phyloP scores from a whole-genome alignment of 2,797 vertebrate species.

The Limnodromus scolopaceus region DNA sequence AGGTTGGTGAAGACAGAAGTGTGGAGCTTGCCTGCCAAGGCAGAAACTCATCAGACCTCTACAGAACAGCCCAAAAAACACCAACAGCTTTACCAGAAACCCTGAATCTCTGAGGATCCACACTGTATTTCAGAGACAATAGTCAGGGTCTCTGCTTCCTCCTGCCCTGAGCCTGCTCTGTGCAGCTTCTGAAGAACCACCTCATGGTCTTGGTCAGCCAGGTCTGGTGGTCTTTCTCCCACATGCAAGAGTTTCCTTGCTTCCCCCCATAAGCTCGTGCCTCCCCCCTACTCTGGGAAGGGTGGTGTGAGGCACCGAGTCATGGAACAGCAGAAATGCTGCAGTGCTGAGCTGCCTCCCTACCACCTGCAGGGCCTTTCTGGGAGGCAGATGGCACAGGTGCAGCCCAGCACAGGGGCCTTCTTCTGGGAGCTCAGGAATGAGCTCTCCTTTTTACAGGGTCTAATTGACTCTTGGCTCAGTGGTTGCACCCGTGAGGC shows the following conservation, averaged over 20 bases:
- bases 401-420: not conserved
- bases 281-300: not conserved
- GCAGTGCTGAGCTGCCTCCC: fast-evolving
- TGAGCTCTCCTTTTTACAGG: not conserved
- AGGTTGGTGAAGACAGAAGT: not conserved
- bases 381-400: not conserved
- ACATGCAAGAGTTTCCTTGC: not conserved
- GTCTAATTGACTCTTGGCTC: not conserved
- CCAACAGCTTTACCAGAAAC: not conserved
- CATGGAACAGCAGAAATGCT: not conserved
- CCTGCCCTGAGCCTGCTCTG: not conserved
- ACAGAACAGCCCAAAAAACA: not conserved
- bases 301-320: fast-evolving
- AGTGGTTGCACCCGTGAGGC: not conserved
- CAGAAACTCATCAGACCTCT: not conserved
- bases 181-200: not conserved
- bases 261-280: not conserved
- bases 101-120: not conserved
- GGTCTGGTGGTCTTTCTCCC: not conserved
- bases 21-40: not conserved
- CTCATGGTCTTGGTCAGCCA: not conserved
- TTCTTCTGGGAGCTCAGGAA: not conserved
- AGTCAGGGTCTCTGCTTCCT: not conserved
- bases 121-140: not conserved
- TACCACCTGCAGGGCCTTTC: not conserved